These are phyloP conservation scores for Schizotus pectinicornis DNA, from an alignment of 2,888 invertebrate genomes.

Conservation along the genomic window DNA sequence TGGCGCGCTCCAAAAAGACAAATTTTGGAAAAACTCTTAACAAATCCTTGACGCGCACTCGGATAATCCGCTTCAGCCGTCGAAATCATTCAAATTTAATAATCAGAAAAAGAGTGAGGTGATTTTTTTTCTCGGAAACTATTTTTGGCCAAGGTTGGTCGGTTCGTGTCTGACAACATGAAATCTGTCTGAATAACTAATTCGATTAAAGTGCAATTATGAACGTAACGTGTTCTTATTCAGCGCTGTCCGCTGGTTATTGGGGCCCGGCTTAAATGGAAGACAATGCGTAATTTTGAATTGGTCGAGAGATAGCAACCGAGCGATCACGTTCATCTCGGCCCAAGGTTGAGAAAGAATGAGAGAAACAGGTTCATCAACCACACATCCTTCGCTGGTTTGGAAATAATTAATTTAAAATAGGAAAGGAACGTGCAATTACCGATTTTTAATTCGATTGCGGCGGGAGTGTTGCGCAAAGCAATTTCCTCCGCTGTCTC, in stretches of 20 bases:
- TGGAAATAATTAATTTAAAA: slow-evolving; percentile 38
- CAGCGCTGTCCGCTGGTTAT: not conserved
- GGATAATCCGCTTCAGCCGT: too few species aligned
- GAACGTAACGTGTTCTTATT: not conserved
- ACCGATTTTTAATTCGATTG: slow-evolving; percentile 21
- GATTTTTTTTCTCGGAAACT: not conserved
- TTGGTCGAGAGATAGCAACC: slow-evolving; percentile 2
- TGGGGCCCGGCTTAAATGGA: not conserved
- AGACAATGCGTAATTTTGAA: slow-evolving; percentile 15
- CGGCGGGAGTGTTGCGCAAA: slow-evolving; percentile 5
- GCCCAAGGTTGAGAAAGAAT: slow-evolving; percentile 20
- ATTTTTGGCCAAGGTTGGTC: slow-evolving; percentile 8
- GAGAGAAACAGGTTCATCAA: slow-evolving; percentile 37
- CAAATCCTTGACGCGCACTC: too few species aligned
- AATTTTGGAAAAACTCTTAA: too few species aligned
- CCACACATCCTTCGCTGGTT: slow-evolving; percentile 29
- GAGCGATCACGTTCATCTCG: slow-evolving; percentile 24
- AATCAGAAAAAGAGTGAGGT: not conserved
- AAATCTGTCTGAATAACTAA: slow-evolving; percentile 6
- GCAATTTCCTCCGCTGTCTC: too few species aligned
- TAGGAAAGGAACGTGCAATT: slow-evolving; percentile 12
- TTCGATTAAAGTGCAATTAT: slow-evolving; percentile 11
- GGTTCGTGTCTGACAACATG: not conserved
- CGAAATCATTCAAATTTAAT: too few species aligned
- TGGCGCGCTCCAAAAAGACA: too few species aligned